Conservation (phyloP, 2,797 vertebrate genomes). For the Hydrocynus forskahlii region DNA sequence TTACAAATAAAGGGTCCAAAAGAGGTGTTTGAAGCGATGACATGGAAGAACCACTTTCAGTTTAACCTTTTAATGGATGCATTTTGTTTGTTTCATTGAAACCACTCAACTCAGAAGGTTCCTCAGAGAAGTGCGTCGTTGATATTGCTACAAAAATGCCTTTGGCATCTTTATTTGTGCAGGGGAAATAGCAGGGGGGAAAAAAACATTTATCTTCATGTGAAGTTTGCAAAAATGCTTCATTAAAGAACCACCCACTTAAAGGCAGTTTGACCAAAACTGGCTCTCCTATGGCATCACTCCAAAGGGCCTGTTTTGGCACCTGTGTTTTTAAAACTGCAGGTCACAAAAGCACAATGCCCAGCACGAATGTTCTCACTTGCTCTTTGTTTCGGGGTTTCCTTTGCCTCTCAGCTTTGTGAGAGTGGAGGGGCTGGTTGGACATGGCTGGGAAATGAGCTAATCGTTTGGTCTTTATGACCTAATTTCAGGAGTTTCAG, state of each 20-base stretch:
- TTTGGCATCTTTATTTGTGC: too few relatives aligned
- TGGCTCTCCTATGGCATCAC: neutral
- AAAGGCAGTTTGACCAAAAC: neutral
- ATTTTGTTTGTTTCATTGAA: too few relatives aligned
- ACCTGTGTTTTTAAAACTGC: neutral
- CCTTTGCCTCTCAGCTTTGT: conserved; percentile 14
- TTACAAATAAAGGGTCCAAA: too few relatives aligned
- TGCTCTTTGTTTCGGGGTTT: conserved; percentile 13
- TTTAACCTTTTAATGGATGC: too few relatives aligned
- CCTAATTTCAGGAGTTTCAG: conserved; percentile 54
- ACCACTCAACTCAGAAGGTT: too few relatives aligned
- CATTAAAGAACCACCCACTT: neutral
- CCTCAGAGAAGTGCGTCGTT: too few relatives aligned
- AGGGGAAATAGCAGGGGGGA: too few relatives aligned
- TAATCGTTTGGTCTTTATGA: conserved; percentile 57
- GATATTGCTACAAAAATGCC: too few relatives aligned
- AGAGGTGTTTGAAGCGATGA: too few relatives aligned
- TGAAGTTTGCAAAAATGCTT: neutral
- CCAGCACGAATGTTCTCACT: conserved; percentile 1
- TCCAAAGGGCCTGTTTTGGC: neutral
- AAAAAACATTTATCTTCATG: too few relatives aligned
- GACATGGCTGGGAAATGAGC: conserved; percentile 60
- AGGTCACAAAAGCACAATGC: conserved; percentile 10
- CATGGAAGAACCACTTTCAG: too few relatives aligned
- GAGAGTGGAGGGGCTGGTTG: conserved; percentile 35